Percentiles rank a stretch among this genome's conserved stretches.
These are phyloP conservation scores for Caiman crocodilus DNA, from an alignment of 2,797 vertebrate genomes.

Conservation along the genomic window DNA sequence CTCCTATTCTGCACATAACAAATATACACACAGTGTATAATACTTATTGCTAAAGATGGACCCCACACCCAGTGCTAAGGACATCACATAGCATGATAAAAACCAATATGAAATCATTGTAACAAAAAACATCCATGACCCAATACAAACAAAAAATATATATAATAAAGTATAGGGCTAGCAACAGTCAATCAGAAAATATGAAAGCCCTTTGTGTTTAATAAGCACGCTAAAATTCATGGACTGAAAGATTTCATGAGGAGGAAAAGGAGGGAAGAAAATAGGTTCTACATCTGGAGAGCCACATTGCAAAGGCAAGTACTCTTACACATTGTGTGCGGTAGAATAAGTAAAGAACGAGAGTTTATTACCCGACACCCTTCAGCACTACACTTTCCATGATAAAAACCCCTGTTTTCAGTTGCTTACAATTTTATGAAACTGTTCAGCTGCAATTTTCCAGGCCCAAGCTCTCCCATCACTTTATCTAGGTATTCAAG, in stretches of 20 bases:
- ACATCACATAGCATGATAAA: conserved; percentile 1
- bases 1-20: conserved; percentile 42
- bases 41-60: conserved; percentile 69
- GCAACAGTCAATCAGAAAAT: neutral
- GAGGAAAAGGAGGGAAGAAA: neutral
- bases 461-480: neutral
- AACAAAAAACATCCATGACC: neutral
- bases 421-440: neutral
- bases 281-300: conserved; percentile 2
- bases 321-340: neutral
- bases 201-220: neutral
- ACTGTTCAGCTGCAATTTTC: conserved; percentile 24
- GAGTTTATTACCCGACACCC: neutral
- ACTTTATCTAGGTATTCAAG: neutral
- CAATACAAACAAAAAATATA: neutral
- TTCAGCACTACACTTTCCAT: neutral
- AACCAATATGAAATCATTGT: conserved; percentile 27
- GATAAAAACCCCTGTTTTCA: neutral
- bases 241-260: neutral
- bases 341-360: neutral
- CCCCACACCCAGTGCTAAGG: neutral
- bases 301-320: neutral
- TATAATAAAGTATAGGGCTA: neutral
- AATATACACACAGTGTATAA: conserved; percentile 74
- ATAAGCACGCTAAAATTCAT: neutral